Evolutionary conservation across 2,113 vertebrate genomes (phyloP).

Genomic region (Microtus ochrogaster): DNA sequence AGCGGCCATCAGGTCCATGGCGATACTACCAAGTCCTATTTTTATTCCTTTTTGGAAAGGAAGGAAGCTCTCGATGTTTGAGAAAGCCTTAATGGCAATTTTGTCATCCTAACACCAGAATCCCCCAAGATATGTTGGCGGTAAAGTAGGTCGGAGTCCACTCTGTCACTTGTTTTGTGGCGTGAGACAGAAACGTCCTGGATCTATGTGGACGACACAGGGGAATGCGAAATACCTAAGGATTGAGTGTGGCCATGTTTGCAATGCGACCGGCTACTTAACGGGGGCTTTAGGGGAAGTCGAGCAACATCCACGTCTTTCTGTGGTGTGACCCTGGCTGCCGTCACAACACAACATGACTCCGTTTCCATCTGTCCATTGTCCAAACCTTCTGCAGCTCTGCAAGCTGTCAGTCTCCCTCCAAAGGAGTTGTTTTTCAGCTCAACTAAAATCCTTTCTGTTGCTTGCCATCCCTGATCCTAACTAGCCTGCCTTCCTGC

Average conservation of each 20-base stretch:
- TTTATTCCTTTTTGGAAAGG: not conserved
- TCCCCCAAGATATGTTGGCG: not conserved
- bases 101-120: not conserved
- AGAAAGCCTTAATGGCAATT: not conserved
- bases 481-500: not conserved
- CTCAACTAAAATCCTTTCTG: not conserved
- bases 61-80: not conserved
- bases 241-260: not conserved
- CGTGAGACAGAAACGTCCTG: no score
- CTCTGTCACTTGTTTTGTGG: not conserved
- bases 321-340: not conserved
- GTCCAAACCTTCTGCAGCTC: not conserved
- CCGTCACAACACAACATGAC: no score
- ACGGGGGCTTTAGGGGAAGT: not conserved
- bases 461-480: conserved; percentile 23
- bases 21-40: not conserved
- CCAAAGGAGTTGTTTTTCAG: not conserved
- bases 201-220: not conserved
- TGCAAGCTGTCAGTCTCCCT: not conserved
- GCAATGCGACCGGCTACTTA: not conserved
- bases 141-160: not conserved
- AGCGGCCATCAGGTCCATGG: not conserved
- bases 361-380: not conserved
- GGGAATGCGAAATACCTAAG: not conserved
- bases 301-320: not conserved